Conservation (phyloP, 1,140 invertebrate genomes). For the Steinernema feltiae region DNA sequence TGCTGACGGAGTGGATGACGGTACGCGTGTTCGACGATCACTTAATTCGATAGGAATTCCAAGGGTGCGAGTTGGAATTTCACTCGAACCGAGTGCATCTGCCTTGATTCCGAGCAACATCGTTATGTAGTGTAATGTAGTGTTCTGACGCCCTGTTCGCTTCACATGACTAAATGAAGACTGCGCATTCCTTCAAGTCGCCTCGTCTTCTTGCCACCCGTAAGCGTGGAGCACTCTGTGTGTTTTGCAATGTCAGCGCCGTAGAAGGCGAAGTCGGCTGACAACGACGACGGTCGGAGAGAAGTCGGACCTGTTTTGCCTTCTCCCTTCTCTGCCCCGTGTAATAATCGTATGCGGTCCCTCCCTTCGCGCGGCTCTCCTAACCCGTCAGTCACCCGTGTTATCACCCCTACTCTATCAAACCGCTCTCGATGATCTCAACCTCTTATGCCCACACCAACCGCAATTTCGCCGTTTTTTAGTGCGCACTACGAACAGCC, state of each 20-base stretch:
- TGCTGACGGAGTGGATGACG: too few species aligned
- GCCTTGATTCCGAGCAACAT: neutral
- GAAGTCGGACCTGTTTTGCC: constrained; percentile 9
- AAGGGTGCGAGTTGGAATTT: neutral
- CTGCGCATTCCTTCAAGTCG: neutral
- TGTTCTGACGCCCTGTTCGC: neutral
- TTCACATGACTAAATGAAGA: constrained; percentile 7
- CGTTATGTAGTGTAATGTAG: neutral
- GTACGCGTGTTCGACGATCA: too few species aligned
- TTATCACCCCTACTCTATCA: constrained; percentile 12
- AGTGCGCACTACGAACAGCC: too few species aligned
- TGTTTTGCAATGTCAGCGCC: constrained; percentile 10
- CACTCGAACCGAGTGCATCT: neutral
- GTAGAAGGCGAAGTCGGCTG: constrained; percentile 9
- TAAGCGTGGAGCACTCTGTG: constrained; percentile 6
- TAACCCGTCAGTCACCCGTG: constrained; percentile 10
- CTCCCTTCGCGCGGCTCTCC: constrained; percentile 1
- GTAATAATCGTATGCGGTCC: constrained; percentile 12
- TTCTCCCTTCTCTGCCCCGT: neutral
- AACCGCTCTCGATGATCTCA: neutral
- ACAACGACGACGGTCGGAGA: neutral
- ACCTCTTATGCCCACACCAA: neutral
- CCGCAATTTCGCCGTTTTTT: constrained; percentile 15
- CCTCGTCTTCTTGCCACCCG: constrained; percentile 1
- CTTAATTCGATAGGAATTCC: too few species aligned